These are phyloP conservation scores for Rhinogobio ventralis DNA, from an alignment of 2,797 vertebrate genomes.

Conservation along the genomic window DNA sequence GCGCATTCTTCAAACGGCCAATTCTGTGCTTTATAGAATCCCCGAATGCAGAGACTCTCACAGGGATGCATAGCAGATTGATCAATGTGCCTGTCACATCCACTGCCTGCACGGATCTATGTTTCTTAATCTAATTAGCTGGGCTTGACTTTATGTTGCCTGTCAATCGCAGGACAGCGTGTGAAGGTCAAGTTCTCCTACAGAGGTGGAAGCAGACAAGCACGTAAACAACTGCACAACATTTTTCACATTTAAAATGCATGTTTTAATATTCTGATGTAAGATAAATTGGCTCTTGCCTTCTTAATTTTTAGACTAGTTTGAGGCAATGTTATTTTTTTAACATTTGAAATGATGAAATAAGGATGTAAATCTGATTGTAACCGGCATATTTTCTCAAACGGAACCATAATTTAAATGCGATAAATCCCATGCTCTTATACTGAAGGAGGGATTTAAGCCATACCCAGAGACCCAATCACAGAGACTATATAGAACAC, in stretches of 20 bases:
- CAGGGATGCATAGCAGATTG: slow-evolving; percentile 52
- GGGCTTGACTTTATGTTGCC: slow-evolving; percentile 75
- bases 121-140: slow-evolving; percentile 83
- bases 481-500: neutral
- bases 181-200: slow-evolving; percentile 79
- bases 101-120: slow-evolving; percentile 74
- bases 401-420: neutral
- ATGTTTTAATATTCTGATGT: neutral
- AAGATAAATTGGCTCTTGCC: neutral
- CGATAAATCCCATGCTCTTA: neutral
- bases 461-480: neutral
- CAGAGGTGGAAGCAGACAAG: slow-evolving; percentile 68
- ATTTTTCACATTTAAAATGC: slow-evolving; percentile 10
- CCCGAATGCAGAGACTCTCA: slow-evolving; percentile 37
- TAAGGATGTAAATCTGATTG: neutral
- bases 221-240: slow-evolving; percentile 57
- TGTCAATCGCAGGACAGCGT: slow-evolving; percentile 72
- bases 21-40: slow-evolving; percentile 2
- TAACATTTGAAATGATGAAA: neutral
- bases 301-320: neutral
- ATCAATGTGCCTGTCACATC: slow-evolving; percentile 82
- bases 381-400: neutral
- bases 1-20: neutral
- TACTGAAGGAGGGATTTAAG: neutral
- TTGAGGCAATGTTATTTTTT: neutral